Evolutionary conservation across 2,113 vertebrate genomes (phyloP).

Genomic region (Phainopepla nitens): DNA sequence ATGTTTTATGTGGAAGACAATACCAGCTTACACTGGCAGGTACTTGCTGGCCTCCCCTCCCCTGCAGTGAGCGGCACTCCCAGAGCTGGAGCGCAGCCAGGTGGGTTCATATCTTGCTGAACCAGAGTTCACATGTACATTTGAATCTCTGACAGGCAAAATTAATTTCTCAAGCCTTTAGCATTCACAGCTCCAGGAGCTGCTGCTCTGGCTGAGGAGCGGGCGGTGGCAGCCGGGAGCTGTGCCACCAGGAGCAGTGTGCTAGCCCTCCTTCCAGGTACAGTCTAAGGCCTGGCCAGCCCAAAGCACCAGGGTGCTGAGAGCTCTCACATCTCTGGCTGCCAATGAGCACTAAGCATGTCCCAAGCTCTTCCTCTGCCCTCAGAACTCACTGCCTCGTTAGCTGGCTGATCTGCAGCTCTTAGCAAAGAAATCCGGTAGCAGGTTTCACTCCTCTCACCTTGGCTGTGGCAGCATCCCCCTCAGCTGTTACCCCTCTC

Average conservation of each 20-base stretch:
- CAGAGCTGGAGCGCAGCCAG: constrained; percentile 1
- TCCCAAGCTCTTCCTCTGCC: neutral
- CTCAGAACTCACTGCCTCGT: constrained; percentile 14
- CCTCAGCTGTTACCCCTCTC: neutral
- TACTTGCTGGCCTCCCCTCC: neutral
- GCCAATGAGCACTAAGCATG: neutral
- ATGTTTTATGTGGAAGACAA: constrained; percentile 31
- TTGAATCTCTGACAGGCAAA: constrained; percentile 61
- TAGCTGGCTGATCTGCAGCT: neutral
- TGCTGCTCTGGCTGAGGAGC: constrained; percentile 8
- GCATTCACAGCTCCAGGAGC: constrained; percentile 21
- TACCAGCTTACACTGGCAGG: neutral
- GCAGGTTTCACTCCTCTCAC: neutral
- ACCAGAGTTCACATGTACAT: neutral
- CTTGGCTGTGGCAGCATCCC: neutral
- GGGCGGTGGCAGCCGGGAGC: neutral
- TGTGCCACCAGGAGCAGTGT: neutral
- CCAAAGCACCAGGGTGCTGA: neutral
- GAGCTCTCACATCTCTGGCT: neutral
- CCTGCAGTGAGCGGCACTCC: neutral
- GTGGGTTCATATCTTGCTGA: constrained; percentile 29
- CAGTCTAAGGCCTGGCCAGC: neutral
- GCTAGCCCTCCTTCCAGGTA: neutral
- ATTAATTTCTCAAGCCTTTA: constrained; percentile 70
- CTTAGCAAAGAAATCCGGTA: neutral